Conservation (phyloP, 2,888 invertebrate genomes). For the Drosophila sordidapex region DNA sequence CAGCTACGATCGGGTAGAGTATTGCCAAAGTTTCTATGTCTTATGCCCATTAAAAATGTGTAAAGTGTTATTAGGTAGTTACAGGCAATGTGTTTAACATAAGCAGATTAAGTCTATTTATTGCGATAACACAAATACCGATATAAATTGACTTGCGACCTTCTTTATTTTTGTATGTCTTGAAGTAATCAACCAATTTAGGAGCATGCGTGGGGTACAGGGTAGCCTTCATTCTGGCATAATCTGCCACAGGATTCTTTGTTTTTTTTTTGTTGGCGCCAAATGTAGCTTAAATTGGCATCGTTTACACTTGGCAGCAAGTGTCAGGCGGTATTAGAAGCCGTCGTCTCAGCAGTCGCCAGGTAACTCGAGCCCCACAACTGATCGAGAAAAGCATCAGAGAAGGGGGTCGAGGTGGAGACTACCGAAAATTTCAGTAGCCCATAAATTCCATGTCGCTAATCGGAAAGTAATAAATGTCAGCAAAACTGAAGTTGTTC, state of each 20-base stretch:
- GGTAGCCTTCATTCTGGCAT: neutral
- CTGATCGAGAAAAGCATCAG: constrained; percentile 15
- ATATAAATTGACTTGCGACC: neutral
- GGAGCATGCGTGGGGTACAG: neutral
- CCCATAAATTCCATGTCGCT: constrained; percentile 76
- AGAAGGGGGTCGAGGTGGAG: neutral
- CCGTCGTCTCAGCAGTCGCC: constrained; percentile 21
- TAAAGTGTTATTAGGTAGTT: neutral
- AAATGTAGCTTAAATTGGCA: constrained; percentile 53
- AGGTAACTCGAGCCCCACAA: constrained; percentile 53
- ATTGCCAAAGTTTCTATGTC: neutral
- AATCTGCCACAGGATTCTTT: neutral
- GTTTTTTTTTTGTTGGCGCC: constrained; percentile 29
- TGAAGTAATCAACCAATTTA: neutral
- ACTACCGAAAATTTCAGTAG: constrained; percentile 66
- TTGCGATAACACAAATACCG: neutral
- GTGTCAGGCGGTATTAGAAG: constrained; percentile 73
- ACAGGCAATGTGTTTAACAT: neutral
- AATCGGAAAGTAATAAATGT: constrained; percentile 73
- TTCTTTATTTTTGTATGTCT: neutral
- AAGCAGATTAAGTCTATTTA: neutral
- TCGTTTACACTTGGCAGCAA: constrained; percentile 75
- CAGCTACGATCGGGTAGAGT: constrained; percentile 23
- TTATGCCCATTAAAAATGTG: neutral
- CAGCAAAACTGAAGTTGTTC: constrained; percentile 46